Conservation (phyloP, 2,888 invertebrate species). For the Cantharis rustica region DNA sequence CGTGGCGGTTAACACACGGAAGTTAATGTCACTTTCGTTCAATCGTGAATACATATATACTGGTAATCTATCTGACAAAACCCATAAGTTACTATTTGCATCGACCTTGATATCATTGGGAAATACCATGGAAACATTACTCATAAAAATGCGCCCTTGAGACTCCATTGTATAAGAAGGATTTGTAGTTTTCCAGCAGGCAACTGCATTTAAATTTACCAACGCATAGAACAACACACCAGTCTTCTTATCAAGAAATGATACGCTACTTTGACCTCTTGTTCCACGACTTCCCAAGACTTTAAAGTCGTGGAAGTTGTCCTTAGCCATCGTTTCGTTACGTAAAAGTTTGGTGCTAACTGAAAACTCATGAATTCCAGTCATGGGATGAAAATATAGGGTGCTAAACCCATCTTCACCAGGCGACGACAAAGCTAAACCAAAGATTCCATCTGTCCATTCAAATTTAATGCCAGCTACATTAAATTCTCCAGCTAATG, state of each 20-base stretch:
- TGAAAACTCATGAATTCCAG: slow-evolving; percentile 76
- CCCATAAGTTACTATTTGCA: slow-evolving; percentile 71
- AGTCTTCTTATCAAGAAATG: slow-evolving; percentile 72
- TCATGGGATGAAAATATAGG: slow-evolving; percentile 79
- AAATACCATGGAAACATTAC: slow-evolving; percentile 72
- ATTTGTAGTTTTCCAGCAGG: slow-evolving; percentile 77
- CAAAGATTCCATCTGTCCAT: slow-evolving; percentile 80
- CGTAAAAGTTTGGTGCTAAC: slow-evolving; percentile 72
- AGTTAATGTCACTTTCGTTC: slow-evolving; percentile 68
- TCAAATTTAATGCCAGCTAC: slow-evolving; percentile 72
- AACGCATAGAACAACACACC: slow-evolving; percentile 77
- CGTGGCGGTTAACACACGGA: slow-evolving; percentile 71
- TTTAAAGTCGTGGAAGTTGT: slow-evolving; percentile 69
- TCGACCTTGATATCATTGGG: slow-evolving; percentile 81
- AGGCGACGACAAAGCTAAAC: slow-evolving; percentile 70
- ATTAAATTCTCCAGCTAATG: slow-evolving; percentile 72
- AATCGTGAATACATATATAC: slow-evolving; percentile 71
- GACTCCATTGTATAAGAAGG: slow-evolving; percentile 70
- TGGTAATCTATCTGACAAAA: slow-evolving; percentile 73
- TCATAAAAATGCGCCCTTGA: slow-evolving; percentile 74
- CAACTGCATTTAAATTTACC: slow-evolving; percentile 76
- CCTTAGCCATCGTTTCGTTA: slow-evolving; percentile 61
- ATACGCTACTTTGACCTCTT: slow-evolving; percentile 74
- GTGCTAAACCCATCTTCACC: slow-evolving; percentile 70
- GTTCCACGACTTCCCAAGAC: slow-evolving; percentile 71